Base-by-base conservation (phyloP, 2,113 vertebrate species). In the Elgaria multicarinata region DNA sequence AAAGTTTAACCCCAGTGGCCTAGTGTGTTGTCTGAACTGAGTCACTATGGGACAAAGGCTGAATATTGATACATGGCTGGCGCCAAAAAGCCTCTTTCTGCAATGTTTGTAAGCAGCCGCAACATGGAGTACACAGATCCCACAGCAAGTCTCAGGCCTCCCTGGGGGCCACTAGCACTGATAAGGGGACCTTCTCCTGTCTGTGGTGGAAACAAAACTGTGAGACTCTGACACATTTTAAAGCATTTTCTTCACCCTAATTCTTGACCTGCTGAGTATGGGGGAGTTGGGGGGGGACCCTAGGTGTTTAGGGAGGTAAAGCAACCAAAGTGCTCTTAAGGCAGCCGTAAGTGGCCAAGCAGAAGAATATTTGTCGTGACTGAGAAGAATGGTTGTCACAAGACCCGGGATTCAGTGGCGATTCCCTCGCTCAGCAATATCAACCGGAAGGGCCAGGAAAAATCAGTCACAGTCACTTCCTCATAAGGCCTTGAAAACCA, bases 371-470 rank as follows among this genome's bases (percentile, higher is more conserved):
- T 80, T 53, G 79, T 2, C 6, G 24, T 1, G 84, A 24, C 53
- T 76, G 62, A 83, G 82, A 91, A 78, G 4, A 67, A 66, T 64
- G 44, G 82, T 10, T 20, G 33, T 53, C 2, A 69, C 16, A 33
- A 91, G 62, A 53, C 6, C 28, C 8, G 36, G 80, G 46, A 50
- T 91, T 55, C 66, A 87, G 55, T 33, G 31, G 80, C 75, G 87
- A 42, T 33, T 13, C 1, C 9, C 36, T 80, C 26, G 66, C 3
- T 0, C 1, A 76, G 1, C 86, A 84, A 7, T 86, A 88, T 33
- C 50, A 82, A 22, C 53, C 1, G 6, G 0, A 84, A 0, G 1
- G 18, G 46, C 66, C 1, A 22, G 44, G 0, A 2, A 71, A 46
- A 55, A 90, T 62, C 64, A 86, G 62, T 44, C n/a, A 58, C 76